Percentiles rank a stretch among this genome's conserved stretches.
These are phyloP conservation scores for Elmis aenea DNA, from an alignment of 2,888 invertebrate species.

Conservation along the genomic window DNA sequence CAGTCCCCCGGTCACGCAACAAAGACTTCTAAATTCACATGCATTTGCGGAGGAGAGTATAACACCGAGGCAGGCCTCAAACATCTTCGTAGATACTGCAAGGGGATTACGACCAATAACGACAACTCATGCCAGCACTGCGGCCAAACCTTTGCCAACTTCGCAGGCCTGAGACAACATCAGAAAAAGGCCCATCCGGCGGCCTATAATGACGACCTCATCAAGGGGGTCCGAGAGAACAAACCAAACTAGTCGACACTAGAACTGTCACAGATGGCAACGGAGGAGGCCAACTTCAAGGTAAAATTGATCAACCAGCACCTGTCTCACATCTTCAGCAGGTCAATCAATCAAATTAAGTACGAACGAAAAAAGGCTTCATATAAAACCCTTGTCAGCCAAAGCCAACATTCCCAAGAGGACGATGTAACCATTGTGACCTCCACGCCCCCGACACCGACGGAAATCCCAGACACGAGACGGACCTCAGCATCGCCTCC, in stretches of 20 bases:
- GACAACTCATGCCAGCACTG: slow-evolving; percentile 3
- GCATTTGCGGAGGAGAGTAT: not conserved
- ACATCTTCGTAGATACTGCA: not conserved
- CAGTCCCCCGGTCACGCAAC: too few species aligned
- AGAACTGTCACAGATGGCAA: not conserved
- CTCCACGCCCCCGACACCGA: too few species aligned
- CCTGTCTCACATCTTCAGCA: not conserved
- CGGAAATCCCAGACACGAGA: too few species aligned
- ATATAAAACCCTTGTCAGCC: not conserved
- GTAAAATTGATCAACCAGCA: not conserved
- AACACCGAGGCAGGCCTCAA: not conserved
- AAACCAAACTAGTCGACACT: not conserved
- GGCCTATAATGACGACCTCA: slow-evolving; percentile 1
- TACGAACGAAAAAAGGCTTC: not conserved
- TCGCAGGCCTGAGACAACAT: slow-evolving; percentile 7
- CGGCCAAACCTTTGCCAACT: not conserved
- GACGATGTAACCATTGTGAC: too few species aligned
- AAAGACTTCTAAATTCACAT: too few species aligned
- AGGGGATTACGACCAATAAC: not conserved
- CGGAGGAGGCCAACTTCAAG: not conserved
- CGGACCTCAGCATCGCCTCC: too few species aligned
- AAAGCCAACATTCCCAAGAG: too few species aligned
- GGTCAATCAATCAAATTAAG: not conserved
- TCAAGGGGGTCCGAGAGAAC: not conserved
- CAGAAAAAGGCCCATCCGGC: slow-evolving; percentile 4